Evolutionary conservation across 2,113 vertebrate genomes (phyloP).

Genomic region (Hypanus sabinus): DNA sequence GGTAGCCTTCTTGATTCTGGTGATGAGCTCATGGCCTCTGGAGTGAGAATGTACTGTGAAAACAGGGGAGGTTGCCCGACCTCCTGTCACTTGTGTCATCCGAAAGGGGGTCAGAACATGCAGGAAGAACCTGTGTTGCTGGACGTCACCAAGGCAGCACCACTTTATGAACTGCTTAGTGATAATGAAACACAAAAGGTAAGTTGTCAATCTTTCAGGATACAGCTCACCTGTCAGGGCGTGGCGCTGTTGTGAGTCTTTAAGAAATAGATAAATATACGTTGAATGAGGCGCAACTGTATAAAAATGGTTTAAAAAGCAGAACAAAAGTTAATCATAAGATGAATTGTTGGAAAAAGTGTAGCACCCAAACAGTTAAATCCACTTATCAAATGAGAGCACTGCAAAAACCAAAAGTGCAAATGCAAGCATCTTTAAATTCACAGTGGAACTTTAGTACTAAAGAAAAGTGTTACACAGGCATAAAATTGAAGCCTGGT

Average conservation of each 20-base stretch:
- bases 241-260: background rate
- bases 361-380: too few species aligned
- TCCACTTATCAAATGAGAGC: background rate
- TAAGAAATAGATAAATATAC: background rate
- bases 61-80: constrained; percentile 84
- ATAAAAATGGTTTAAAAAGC: background rate
- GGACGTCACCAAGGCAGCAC: constrained; percentile 84
- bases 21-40: constrained; percentile 78
- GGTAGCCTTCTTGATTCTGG: constrained; percentile 86
- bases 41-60: constrained; percentile 87
- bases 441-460: background rate
- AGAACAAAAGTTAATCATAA: too few species aligned
- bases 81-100: constrained; percentile 85
- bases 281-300: background rate
- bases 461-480: background rate
- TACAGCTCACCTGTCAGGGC: background rate
- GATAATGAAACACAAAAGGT: constrained; percentile 89
- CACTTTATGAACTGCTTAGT: constrained; percentile 89
- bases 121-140: constrained; percentile 78
- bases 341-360: too few species aligned
- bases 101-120: constrained; percentile 57
- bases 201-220: constrained; percentile 42
- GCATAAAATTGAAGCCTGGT: background rate
- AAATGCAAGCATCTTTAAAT: background rate
- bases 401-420: background rate